Evolutionary conservation across 2,888 invertebrate species (phyloP), one percentile per base, ranked within the genome.

Genomic region (Epistrophe eligans): DNA sequence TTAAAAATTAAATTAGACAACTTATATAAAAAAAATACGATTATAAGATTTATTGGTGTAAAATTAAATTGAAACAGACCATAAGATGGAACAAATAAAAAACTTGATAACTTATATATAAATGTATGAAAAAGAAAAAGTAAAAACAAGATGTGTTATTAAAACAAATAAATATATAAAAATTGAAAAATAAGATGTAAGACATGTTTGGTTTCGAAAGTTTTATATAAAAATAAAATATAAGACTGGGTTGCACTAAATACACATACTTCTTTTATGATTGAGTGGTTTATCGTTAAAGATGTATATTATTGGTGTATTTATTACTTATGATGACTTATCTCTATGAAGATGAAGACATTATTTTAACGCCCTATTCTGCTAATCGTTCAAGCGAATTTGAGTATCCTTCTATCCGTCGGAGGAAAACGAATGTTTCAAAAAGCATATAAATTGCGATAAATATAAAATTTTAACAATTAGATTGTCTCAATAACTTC

Each of bases 131-230:
- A 60, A 82, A 67, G 13, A 74, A 81, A 77, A 24, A 24, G 24
- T 24, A 24, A 24, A 40, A 32, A 35, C 17, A 64, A 38, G 77
- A 57, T 13, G 48, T 87, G 83, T 87, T 87, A 83, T 87, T 79
- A 64, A 76, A 87, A 77, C 45, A 84, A 70, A 43, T 81, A 84
- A 77, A 76, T 76, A 83, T 74, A 83, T 72, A 85, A 77, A 66
- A 58, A 72, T 64, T 74, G 32, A 76, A 76, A 67, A 77, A 84
- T 67, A 84, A 55, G 67, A 66, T 32, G 57, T 32, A 17, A 11
- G 5, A 2, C 1, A 50, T 50, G 50, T 50, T 50, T 50, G 8
- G 50, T 50, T 50, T 50, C 11, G 7, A 17, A 19, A 50, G 19
- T 50, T 48, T 48, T 50, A 11, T 50, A 11, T 50, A 11, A 19